Conservation (phyloP, 2,113 vertebrate genomes). For the Chrysemys picta region DNA sequence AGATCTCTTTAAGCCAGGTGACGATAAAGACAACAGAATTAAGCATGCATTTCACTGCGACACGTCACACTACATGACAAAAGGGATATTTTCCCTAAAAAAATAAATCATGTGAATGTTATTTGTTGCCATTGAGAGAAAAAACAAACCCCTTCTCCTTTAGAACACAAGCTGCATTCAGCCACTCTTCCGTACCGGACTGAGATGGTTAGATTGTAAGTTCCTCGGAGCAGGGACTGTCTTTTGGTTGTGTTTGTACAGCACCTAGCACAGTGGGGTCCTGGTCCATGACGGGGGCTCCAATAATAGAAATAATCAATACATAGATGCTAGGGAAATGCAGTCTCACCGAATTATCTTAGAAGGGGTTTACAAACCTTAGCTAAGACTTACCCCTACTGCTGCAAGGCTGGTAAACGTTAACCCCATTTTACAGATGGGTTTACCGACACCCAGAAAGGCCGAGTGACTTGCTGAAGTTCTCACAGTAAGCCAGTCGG, state of each 20-base stretch:
- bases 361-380: not conserved
- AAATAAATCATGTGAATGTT: rapidly evolving
- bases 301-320: not conserved
- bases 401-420: rapidly evolving
- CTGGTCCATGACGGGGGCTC: not conserved
- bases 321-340: not conserved
- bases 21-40: not conserved
- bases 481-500: rapidly evolving
- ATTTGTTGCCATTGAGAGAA: rapidly evolving
- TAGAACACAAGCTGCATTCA: not conserved
- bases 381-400: not conserved
- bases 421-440: not conserved
- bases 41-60: not conserved
- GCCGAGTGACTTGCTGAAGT: rapidly evolving
- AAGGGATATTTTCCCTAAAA: rapidly evolving
- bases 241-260: not conserved
- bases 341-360: not conserved
- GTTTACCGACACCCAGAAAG: not conserved
- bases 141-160: no score
- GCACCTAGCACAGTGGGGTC: not conserved
- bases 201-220: not conserved
- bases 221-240: not conserved
- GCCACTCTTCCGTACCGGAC: rapidly evolving
- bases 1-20: not conserved
- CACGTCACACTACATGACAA: not conserved